Evolutionary conservation across 64 coral and sea anemone genomes (phyloP).

Genomic region (Montipora efflorescens): DNA sequence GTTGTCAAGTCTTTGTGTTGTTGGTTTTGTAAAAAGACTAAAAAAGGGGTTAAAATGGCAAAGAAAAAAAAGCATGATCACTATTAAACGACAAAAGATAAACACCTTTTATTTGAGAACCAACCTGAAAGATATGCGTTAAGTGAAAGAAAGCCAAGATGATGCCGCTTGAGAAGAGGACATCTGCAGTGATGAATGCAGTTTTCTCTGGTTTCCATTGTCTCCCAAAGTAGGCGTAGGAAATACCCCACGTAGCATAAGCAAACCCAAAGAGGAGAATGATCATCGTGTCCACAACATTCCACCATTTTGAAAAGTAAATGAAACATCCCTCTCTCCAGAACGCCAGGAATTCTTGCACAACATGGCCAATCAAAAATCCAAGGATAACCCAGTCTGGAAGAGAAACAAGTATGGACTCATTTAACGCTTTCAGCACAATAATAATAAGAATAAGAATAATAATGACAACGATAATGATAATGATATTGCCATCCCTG

Average conservation of each 20-base stretch:
- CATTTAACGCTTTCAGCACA: background rate
- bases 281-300: slow-evolving; percentile 23
- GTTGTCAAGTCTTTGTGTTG: too few relatives aligned
- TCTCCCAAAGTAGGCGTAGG: background rate
- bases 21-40: too few relatives aligned
- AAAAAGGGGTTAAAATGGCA: background rate
- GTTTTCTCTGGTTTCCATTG: slow-evolving; percentile 4
- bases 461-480: too few relatives aligned
- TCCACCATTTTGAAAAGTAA: slow-evolving; percentile 43
- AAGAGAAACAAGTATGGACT: background rate
- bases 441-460: too few relatives aligned
- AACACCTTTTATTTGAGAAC: background rate
- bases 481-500: too few relatives aligned
- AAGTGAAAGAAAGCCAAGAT: slow-evolving; percentile 20
- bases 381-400: background rate
- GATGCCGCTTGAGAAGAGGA: background rate
- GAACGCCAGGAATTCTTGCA: background rate
- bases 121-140: slow-evolving; percentile 12
- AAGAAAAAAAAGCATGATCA: background rate
- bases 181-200: background rate
- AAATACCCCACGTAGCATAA: background rate
- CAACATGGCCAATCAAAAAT: background rate
- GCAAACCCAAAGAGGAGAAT: background rate
- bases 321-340: background rate
- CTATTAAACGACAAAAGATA: background rate